A percentile compares a stretch with the other conserved stretches of the same genome.
Conservation (phyloP, 2,797 vertebrate genomes). For the Mormyrops boulengeri region DNA sequence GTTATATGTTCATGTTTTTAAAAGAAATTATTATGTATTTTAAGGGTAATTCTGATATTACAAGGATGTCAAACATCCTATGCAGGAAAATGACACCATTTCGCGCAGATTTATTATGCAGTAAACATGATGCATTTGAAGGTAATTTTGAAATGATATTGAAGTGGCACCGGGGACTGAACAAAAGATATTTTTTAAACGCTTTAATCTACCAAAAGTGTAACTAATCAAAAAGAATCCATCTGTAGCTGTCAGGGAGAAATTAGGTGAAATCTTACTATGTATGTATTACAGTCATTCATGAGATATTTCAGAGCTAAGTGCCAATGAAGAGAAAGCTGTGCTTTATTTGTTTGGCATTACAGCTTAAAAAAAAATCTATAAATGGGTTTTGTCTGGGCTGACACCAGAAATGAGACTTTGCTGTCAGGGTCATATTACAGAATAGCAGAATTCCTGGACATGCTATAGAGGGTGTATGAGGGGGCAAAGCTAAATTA, state of each 20-base stretch:
- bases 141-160: background rate
- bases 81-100: background rate
- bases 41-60: background rate
- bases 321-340: background rate
- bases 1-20: background rate
- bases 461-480: slow-evolving; percentile 67
- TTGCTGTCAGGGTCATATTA: slow-evolving; percentile 52
- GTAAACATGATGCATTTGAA: background rate
- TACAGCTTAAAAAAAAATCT: background rate
- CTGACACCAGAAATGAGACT: slow-evolving; percentile 49
- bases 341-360: background rate
- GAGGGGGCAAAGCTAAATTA: slow-evolving; percentile 67
- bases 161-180: background rate
- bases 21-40: background rate
- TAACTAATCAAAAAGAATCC: background rate
- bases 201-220: background rate
- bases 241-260: background rate
- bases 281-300: background rate
- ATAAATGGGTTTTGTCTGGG: slow-evolving; percentile 15
- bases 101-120: background rate
- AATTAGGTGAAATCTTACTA: background rate
- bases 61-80: background rate
- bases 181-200: background rate
- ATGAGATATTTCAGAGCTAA: background rate
- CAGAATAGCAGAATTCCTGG: slow-evolving; percentile 51